phyloP scores from a whole-genome alignment of 2,888 invertebrate genomes.

The Epinotia demarniana region DNA sequence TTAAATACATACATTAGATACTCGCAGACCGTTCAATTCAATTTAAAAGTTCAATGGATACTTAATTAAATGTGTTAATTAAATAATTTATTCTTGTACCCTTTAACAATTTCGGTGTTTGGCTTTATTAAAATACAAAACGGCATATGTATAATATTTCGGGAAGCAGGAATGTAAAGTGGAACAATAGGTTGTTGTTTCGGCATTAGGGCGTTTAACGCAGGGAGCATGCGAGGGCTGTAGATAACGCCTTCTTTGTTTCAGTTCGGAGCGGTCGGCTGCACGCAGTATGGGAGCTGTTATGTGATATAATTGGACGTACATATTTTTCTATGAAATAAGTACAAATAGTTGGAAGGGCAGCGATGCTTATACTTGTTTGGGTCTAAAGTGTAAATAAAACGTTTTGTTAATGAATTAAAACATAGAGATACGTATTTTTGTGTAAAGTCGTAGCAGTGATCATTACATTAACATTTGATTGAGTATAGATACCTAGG shows the following conservation, averaged over 20 bases:
- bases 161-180: conserved; percentile 26
- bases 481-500: conserved; percentile 25
- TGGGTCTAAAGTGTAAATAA: conserved; percentile 70
- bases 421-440: conserved; percentile 66
- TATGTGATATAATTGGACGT: conserved; percentile 81
- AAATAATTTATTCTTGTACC: background rate
- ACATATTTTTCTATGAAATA: conserved; percentile 82
- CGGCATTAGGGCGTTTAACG: conserved; percentile 37
- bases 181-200: conserved; percentile 45
- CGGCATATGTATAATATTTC: background rate
- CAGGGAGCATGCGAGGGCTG: conserved; percentile 15
- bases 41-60: background rate
- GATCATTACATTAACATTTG: conserved; percentile 56
- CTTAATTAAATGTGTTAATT: background rate
- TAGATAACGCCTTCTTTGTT: conserved; percentile 59
- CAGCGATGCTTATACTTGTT: conserved; percentile 62
- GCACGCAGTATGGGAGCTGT: conserved; percentile 65
- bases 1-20: background rate
- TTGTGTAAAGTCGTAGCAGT: conserved; percentile 69
- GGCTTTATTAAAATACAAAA: background rate
- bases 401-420: conserved; percentile 60
- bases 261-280: conserved; percentile 79
- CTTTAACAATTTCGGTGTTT: background rate
- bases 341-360: conserved; percentile 77
- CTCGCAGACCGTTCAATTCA: background rate